phyloP scores from a whole-genome alignment of 1,140 invertebrate species.

The Drosophila persimilis region DNA sequence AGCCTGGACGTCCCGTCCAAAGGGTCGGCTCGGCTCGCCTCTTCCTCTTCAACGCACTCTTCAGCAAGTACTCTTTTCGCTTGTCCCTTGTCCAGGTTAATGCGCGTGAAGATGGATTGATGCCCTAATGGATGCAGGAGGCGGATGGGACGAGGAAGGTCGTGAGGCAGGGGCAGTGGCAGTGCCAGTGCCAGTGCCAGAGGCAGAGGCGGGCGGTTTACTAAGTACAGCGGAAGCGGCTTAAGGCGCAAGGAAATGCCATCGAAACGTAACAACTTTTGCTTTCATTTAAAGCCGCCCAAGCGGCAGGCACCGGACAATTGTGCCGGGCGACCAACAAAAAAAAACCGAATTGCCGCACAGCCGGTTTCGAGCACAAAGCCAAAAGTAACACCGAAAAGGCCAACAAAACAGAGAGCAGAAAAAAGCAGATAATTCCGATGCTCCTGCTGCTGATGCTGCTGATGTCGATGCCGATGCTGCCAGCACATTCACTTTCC shows the following conservation, averaged over 20 bases:
- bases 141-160: constrained; percentile 6
- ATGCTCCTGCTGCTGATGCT: constrained; percentile 23
- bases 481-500: constrained; percentile 40
- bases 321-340: constrained; percentile 34
- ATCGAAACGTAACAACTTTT: constrained; percentile 72
- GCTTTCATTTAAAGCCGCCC: constrained; percentile 67
- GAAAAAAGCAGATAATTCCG: constrained; percentile 53
- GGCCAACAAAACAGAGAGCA: constrained; percentile 46
- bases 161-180: background rate
- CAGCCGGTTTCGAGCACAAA: constrained; percentile 59
- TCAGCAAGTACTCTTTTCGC: constrained; percentile 53
- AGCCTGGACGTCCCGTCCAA: constrained; percentile 5
- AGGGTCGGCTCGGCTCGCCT: background rate
- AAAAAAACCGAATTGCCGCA: constrained; percentile 47
- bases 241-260: constrained; percentile 67
- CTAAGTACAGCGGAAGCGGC: constrained; percentile 63
- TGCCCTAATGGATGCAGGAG: constrained; percentile 49
- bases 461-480: constrained; percentile 14
- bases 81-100: constrained; percentile 45
- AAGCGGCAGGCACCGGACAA: constrained; percentile 61
- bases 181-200: background rate
- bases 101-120: constrained; percentile 59
- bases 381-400: constrained; percentile 50
- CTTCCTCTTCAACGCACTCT: constrained; percentile 6
- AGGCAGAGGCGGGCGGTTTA: constrained; percentile 3